Base-by-base conservation (phyloP, 2,888 invertebrate genomes). In the Iphiclides podalirius region DNA sequence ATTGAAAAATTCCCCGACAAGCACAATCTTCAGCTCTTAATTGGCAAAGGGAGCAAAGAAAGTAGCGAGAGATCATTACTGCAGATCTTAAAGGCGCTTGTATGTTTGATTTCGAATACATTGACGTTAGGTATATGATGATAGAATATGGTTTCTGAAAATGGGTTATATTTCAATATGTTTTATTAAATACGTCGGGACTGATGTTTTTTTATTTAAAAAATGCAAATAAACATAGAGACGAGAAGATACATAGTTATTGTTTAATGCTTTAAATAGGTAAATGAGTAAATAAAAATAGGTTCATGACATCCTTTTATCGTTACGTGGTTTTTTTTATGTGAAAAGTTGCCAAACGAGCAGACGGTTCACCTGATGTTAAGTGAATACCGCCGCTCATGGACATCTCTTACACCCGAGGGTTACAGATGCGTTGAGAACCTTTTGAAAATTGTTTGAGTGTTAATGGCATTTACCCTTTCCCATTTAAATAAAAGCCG, bases 11-110 rank as follows among this genome's bases (percentile, higher is more conserved):
- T 61, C 59, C 60, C 68, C 65, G 67, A 63, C 67, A 61, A 57
- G 67, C 72, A 70, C 75, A 74, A 75, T 74, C 70, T 71, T 64
- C 71, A 70, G 70, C 75, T 76, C 74, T 78, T 77, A 69, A 79
- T 81, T 75, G 74, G 73, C 67, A 74, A 76, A 78, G 75, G 58
- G 67, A 76, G 65, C 66, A 75, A 73, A 64, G 50, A 54, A 48
- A 60, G n/a, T n/a, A n/a, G 59, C 54, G 67, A n/a, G 64, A 69
- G 63, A 69, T 71, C 67, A 61, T 63, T 63, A 65, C 56, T 62
- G 49, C 52, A 47, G 59, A 57, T 60, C 53, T n/a, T n/a, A 48
- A 66, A 60, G 68, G 58, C 67, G 49, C 43, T n/a, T 64, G 35
- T 52, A 58, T 47, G 65, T 39, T 52, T 40, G 31, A 41, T 44